Evolutionary conservation across 2,888 invertebrate species (phyloP).

Genomic region (Marronus borbonicus): DNA sequence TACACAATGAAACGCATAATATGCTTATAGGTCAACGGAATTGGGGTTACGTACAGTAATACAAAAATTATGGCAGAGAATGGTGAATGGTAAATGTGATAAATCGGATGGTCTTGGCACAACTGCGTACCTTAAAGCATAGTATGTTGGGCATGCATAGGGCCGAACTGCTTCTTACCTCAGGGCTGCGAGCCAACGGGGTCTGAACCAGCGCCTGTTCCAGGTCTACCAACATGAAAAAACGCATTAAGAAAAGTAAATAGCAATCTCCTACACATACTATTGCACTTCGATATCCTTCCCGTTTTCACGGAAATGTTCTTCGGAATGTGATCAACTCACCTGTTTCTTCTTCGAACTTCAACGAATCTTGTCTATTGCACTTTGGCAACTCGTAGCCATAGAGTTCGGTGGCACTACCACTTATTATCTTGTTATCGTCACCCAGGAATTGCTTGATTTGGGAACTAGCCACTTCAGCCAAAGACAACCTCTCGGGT

Average conservation of each 20-base stretch:
- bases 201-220: slow-evolving; percentile 65
- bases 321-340: background rate
- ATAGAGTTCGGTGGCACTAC: slow-evolving; percentile 75
- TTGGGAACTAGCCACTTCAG: slow-evolving; percentile 81
- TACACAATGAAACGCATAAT: slow-evolving; percentile 36
- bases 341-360: slow-evolving; percentile 48
- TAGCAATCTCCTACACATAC: background rate
- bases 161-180: slow-evolving; percentile 82
- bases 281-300: no score
- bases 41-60: background rate
- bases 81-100: slow-evolving; percentile 18
- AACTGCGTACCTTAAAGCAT: slow-evolving; percentile 86
- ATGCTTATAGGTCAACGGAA: slow-evolving; percentile 44
- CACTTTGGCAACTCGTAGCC: slow-evolving; percentile 79
- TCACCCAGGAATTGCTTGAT: slow-evolving; percentile 75
- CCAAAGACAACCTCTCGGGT: slow-evolving; percentile 78
- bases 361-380: slow-evolving; percentile 34
- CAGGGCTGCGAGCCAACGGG: slow-evolving; percentile 70
- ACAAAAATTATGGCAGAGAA: background rate
- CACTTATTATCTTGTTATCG: slow-evolving; percentile 71
- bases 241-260: slow-evolving; percentile 22
- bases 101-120: slow-evolving; percentile 56
- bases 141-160: slow-evolving; percentile 90
- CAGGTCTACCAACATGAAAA: slow-evolving; percentile 59
- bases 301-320: background rate